Evolutionary conservation across 1,140 invertebrate genomes (phyloP).

Genomic region (Drosophila mayri): DNA sequence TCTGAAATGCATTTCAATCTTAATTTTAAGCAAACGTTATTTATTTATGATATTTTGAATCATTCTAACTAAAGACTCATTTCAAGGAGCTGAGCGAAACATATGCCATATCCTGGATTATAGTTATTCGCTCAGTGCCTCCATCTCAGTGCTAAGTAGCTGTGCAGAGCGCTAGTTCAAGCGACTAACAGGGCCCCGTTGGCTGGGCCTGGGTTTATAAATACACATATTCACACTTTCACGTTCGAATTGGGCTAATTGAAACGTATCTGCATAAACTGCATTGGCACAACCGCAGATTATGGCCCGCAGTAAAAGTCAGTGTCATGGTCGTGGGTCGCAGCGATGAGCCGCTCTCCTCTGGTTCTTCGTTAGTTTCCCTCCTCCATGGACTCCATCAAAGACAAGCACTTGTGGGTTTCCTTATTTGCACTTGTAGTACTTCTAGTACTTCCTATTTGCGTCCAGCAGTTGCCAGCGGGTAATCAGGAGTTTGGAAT

Average conservation of each 20-base stretch:
- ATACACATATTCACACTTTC: constrained; percentile 65
- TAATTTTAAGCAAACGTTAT: too few species aligned
- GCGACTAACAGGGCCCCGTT: constrained; percentile 17
- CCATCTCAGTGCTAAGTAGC: constrained; percentile 12
- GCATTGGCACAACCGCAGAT: constrained; percentile 54
- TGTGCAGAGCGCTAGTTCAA: constrained; percentile 38
- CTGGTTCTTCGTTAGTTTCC: background rate
- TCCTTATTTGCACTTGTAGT: constrained; percentile 19
- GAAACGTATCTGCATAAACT: constrained; percentile 77
- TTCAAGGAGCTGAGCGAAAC: background rate
- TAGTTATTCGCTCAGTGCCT: constrained; percentile 3
- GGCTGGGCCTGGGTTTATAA: constrained; percentile 24
- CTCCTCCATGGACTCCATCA: background rate
- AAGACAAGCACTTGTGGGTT: constrained; percentile 36
- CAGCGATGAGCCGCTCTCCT: constrained; percentile 28
- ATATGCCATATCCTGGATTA: too few species aligned
- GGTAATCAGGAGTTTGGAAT: background rate
- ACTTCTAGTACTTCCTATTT: constrained; percentile 18
- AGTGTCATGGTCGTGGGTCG: constrained; percentile 74
- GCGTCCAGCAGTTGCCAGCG: background rate
- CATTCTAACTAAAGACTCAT: background rate
- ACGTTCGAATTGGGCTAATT: constrained; percentile 80
- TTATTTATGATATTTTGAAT: background rate
- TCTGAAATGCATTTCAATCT: too few species aligned
- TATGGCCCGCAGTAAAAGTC: constrained; percentile 57